A percentile compares a stretch with the other conserved stretches of the same genome.
phyloP scores from a whole-genome alignment of 2,797 vertebrate genomes.

The Mus minutoides region DNA sequence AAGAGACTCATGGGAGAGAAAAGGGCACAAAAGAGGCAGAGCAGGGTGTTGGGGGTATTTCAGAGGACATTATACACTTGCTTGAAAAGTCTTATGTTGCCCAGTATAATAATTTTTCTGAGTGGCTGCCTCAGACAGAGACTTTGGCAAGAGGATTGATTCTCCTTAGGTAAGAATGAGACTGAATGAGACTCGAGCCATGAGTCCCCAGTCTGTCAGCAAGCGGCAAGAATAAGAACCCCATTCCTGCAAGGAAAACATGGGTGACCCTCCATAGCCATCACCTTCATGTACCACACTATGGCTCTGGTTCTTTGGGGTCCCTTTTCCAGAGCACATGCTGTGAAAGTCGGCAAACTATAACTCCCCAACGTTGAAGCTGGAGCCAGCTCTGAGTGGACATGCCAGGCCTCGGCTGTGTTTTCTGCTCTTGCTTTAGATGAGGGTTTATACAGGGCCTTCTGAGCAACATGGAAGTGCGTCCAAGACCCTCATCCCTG shows the following conservation, averaged over 20 bases:
- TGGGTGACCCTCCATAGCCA: rapidly evolving
- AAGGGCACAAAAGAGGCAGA: background rate
- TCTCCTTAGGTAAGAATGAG: background rate
- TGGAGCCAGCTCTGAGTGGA: background rate
- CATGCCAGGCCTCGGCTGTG: no score
- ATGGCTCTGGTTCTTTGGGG: background rate
- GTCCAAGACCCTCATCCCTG: background rate
- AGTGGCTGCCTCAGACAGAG: background rate
- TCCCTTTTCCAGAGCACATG: background rate
- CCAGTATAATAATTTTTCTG: background rate
- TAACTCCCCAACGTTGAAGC: background rate
- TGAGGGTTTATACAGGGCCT: background rate
- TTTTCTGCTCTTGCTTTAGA: no score
- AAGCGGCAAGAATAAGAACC: background rate
- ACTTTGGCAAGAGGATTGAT: background rate
- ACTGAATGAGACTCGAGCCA: background rate
- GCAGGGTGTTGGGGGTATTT: background rate
- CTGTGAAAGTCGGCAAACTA: background rate
- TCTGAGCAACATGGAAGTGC: background rate
- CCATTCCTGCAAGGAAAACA: background rate
- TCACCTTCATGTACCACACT: no score
- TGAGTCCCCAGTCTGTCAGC: background rate
- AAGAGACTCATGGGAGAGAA: no score
- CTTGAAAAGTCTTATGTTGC: background rate
- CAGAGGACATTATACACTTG: background rate